A percentile compares a stretch with the other conserved stretches of the same genome.
Conservation (phyloP, 2,888 invertebrate species). For the Melitaea athalia region DNA sequence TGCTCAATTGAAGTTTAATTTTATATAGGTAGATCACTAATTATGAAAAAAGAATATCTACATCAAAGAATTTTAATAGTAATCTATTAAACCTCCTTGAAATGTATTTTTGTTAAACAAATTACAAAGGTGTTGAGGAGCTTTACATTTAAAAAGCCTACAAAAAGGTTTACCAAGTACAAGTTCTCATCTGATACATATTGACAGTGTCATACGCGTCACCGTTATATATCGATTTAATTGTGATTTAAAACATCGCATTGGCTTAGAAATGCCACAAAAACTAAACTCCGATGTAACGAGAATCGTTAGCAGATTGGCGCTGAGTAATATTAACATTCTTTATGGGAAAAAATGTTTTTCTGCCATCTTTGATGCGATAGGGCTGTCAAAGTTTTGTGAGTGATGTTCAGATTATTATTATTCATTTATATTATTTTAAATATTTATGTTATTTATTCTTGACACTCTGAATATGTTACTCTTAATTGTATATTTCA, state of each 20-base stretch:
- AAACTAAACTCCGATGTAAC: slow-evolving; percentile 34
- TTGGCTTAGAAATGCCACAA: slow-evolving; percentile 36
- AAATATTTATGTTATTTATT: too few species aligned
- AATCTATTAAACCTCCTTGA: too few species aligned
- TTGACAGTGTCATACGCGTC: slow-evolving; percentile 21
- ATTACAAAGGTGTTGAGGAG: too few species aligned
- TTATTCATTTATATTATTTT: not conserved
- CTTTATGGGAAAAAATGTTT: slow-evolving; percentile 42
- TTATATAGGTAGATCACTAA: too few species aligned
- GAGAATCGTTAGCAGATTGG: slow-evolving; percentile 49
- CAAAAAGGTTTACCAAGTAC: not conserved
- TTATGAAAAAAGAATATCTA: too few species aligned
- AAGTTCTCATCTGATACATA: slow-evolving; percentile 6
- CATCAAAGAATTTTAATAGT: too few species aligned
- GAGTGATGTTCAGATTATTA: not conserved
- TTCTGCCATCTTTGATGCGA: slow-evolving; percentile 35
- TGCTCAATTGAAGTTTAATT: too few species aligned
- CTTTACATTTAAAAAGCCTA: not conserved
- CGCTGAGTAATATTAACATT: slow-evolving; percentile 47
- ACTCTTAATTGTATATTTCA: too few species aligned
- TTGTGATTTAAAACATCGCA: slow-evolving; percentile 27
- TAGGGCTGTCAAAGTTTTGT: slow-evolving; percentile 33
- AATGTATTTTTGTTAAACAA: too few species aligned
- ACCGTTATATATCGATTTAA: slow-evolving; percentile 33
- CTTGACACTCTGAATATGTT: too few species aligned